Base-by-base conservation (phyloP, 2,888 invertebrate species). In the Hemistola chrysoprasaria region DNA sequence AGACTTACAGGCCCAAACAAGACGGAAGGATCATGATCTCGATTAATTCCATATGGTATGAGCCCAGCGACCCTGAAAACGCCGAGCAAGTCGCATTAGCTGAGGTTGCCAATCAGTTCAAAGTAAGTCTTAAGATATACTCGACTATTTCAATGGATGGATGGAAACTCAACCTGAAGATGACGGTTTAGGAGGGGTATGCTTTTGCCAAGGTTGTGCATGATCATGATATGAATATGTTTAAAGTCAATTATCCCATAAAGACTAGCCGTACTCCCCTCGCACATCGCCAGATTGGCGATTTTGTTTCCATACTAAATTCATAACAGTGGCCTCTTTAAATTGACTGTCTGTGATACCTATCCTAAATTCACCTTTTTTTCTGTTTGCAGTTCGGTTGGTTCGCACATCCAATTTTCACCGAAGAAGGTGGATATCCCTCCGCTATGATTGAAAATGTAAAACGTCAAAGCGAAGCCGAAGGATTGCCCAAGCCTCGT, bases 11-110 rank as follows among this genome's bases (percentile, higher is more conserved):
- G 41, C 53, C 80, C 0, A 59, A 49, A 1, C 92, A 92, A 62
- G 80, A 90, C 41, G 92, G 92, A 7, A 79, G 71, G 44, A 84
- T 90, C 40, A 88, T 90, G 88, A 89, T 90, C 54, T 89, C 90
- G 7, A 85, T 90, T 39, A 90, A 90, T 52, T 81, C 89, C n/a
- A 90, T 90, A 39, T 90, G 87, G 87, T 90, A 90, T 47, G 87
- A 88, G 49, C 88, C 90, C 8, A 79, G 74, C 30, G 79, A 90
- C 53, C 77, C 83, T 1, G 65, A 71, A 30, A 76, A 83, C 50
- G 53, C 70, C 1, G 84, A 83, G 47, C 88, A 85, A 61, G 75
- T 82, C 7, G 76, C 73, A 25, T 61, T 89, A 29, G 90, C 90
- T 49, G 88, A 89, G 71, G 78, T 75, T 8, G 89, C 90, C 6